Percentiles rank a stretch among this genome's conserved stretches.
Conservation (phyloP, 2,888 invertebrate genomes). For the Cloeon dipterum region DNA sequence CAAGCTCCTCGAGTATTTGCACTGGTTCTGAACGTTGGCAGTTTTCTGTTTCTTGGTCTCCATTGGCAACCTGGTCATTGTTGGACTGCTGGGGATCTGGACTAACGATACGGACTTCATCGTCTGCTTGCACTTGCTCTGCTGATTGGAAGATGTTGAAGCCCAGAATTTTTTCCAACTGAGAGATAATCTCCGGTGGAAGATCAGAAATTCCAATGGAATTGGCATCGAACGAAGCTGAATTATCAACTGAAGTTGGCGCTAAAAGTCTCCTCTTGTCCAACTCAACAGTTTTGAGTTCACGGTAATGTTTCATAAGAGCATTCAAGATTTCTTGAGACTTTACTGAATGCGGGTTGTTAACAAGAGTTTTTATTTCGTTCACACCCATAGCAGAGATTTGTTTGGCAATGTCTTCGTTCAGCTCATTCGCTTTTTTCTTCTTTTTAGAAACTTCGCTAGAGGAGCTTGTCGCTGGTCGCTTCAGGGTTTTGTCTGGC, state of each 20-base stretch:
- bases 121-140: not conserved
- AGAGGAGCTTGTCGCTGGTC: not conserved
- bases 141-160: not conserved
- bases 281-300: not conserved
- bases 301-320: not conserved
- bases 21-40: no score
- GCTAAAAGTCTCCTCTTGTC: not conserved
- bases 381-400: not conserved
- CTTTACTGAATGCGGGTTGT: not conserved
- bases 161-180: not conserved
- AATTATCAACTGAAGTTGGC: not conserved
- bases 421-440: not conserved
- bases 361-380: not conserved
- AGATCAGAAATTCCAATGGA: not conserved
- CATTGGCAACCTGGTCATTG: no score
- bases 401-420: not conserved
- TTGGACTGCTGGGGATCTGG: no score
- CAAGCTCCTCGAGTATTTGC: not conserved
- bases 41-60: no score
- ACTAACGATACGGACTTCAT: not conserved
- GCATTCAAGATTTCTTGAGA: not conserved
- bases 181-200: not conserved
- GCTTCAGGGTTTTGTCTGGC: no score
- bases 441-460: not conserved
- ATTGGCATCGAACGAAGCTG: not conserved